Evolutionary conservation across 2,888 invertebrate genomes (phyloP), one percentile per base, ranked within the genome.

Genomic region (Vanessa cardui): DNA sequence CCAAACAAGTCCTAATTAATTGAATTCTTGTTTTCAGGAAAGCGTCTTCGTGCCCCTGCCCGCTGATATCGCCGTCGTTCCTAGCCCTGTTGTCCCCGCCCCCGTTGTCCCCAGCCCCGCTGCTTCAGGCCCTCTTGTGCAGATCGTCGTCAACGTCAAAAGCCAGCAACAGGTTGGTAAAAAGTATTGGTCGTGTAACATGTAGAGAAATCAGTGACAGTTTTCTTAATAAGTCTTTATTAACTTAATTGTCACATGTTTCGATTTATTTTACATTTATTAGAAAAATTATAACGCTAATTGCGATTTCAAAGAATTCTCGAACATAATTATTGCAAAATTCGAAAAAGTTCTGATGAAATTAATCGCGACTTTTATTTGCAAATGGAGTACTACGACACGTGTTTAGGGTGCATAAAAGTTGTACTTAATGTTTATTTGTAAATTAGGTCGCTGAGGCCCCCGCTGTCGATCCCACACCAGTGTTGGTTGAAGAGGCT

Each of bases 111-210:
- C 72, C 33, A 44, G 70, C 72, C 58, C 71, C 70, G 60, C 74
- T 75, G 56, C 72, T 78, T 73, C 75, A 70, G 81, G 82, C 80
- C 85, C 87, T 68, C 82, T 85, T 45, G 84, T 87, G n/a, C 80
- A 85, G 74, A 80, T 83, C 77, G 79, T 84, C 77, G 67, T 82
- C 68, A 84, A 86, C 73, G 77, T 83, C 26, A 77, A 82, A 66
- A 68, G 72, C 54, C 65, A 78, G 47, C 69, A 76, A 66, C 68
- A 78, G 72, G 81, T 80, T 6, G 21, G 18, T 49, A 6, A 26
- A 16, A 52, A 31, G 20, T 33, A 9, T 31, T 12, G 21, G 16
- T 52, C 20, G 6, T 15, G 5, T 52, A 2, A 26, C 47, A n/a
- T 39, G 9, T 39, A 12, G 3, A 39, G 12, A 4, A 39, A 39